Conservation (phyloP, 1,140 invertebrate genomes). For the Scaptomyza pallida region DNA sequence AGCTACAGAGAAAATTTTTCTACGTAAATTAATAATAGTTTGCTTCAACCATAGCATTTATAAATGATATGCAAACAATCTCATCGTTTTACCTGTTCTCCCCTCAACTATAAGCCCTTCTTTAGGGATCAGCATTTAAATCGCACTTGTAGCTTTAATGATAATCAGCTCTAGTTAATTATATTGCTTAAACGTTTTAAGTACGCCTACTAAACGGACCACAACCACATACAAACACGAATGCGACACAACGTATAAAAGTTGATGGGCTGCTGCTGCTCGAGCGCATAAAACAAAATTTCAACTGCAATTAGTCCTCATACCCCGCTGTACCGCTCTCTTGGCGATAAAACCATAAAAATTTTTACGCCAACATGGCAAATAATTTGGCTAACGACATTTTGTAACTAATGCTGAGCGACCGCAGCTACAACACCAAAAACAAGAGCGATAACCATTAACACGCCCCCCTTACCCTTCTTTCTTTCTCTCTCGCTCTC, state of each 20-base stretch:
- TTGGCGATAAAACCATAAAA: constrained; percentile 71
- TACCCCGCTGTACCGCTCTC: no score
- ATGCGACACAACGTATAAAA: constrained; percentile 51
- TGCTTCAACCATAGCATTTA: not conserved
- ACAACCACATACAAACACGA: constrained; percentile 6
- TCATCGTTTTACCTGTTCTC: no score
- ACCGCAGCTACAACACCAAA: constrained; percentile 54
- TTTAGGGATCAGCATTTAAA: not conserved
- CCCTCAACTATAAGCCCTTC: no score
- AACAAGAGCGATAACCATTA: constrained; percentile 74
- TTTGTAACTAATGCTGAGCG: constrained; percentile 75
- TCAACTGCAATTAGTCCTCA: constrained; percentile 76
- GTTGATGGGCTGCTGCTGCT: constrained; percentile 63
- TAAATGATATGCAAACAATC: no score
- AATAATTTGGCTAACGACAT: constrained; percentile 82
- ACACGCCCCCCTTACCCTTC: constrained; percentile 49
- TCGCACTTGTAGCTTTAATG: not conserved
- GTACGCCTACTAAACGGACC: constrained; percentile 24
- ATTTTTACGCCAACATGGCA: constrained; percentile 78
- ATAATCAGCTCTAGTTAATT: constrained; percentile 61
- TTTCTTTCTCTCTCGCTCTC: constrained; percentile 6
- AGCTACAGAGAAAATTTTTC: no score
- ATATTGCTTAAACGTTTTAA: constrained; percentile 49
- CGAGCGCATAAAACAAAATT: constrained; percentile 74
- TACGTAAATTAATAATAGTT: no score